phyloP scores from a whole-genome alignment of 2,113 vertebrate species.

The Phocoena phocoena region DNA sequence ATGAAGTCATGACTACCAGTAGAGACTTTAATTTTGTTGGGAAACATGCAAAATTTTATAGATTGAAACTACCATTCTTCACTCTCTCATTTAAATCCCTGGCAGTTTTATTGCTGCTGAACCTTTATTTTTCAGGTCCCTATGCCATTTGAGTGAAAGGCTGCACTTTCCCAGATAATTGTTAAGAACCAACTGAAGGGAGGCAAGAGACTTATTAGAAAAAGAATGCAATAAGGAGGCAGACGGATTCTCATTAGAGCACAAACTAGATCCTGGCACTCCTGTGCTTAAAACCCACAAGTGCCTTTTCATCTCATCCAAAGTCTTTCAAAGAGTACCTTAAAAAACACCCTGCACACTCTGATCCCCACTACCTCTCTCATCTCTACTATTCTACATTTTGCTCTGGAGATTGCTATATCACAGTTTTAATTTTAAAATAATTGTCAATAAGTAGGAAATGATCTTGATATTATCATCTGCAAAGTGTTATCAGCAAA shows the following conservation, averaged over 20 bases:
- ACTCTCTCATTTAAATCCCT: neutral
- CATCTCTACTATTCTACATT: neutral
- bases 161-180: neutral
- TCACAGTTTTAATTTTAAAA: too few species aligned
- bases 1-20: neutral
- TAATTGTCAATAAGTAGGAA: too few species aligned
- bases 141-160: neutral
- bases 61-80: neutral
- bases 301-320: neutral
- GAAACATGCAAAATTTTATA: neutral
- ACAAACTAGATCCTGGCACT: neutral
- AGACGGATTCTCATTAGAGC: slow-evolving; percentile 21
- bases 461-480: too few species aligned
- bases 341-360: neutral
- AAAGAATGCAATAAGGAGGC: neutral
- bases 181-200: neutral
- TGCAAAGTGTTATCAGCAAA: too few species aligned
- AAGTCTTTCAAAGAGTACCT: neutral
- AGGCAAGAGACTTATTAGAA: slow-evolving; percentile 10
- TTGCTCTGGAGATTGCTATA: neutral
- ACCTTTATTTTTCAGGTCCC: neutral
- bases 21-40: neutral
- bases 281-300: neutral
- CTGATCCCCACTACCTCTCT: neutral
- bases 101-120: neutral